phyloP scores from a whole-genome alignment of 2,888 invertebrate genomes.

The Rambutsinella grinnellia region DNA sequence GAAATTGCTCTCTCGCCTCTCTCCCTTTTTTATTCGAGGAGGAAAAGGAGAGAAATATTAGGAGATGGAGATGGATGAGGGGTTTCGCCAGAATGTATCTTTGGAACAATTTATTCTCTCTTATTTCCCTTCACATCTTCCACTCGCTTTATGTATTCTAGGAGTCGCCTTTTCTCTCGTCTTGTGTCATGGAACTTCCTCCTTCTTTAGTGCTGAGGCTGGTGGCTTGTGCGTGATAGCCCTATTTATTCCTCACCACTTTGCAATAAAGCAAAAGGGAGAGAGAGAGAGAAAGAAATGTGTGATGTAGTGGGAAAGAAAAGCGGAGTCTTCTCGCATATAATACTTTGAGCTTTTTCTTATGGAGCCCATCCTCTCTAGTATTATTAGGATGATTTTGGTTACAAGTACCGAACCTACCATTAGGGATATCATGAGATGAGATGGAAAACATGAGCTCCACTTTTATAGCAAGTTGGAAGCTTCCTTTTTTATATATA shows the following conservation, averaged over 20 bases:
- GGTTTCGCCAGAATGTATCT: slow-evolving; percentile 58
- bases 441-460: not conserved
- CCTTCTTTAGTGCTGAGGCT: slow-evolving; percentile 3
- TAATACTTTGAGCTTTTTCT: not conserved
- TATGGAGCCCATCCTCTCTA: not conserved
- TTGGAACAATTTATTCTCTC: slow-evolving; percentile 58
- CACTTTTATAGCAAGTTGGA: not conserved
- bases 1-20: slow-evolving; percentile 57
- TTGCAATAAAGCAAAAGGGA: slow-evolving; percentile 18
- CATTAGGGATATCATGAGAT: not conserved
- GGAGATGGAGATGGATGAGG: slow-evolving; percentile 59
- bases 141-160: slow-evolving; percentile 12
- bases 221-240: slow-evolving; percentile 14
- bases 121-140: slow-evolving; percentile 16
- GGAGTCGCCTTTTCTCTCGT: slow-evolving; percentile 12
- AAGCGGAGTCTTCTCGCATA: not conserved
- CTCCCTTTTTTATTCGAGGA: slow-evolving; percentile 25
- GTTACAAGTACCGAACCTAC: not conserved
- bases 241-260: slow-evolving; percentile 42
- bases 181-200: slow-evolving; percentile 35
- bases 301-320: not conserved
- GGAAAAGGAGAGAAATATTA: slow-evolving; percentile 45
- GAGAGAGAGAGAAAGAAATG: slow-evolving; percentile 5
- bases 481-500: slow-evolving; percentile 23
- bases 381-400: not conserved